Evolutionary conservation across 2,888 invertebrate genomes (phyloP), one percentile per base, ranked within the genome.

Genomic region (Athetis lepigone): DNA sequence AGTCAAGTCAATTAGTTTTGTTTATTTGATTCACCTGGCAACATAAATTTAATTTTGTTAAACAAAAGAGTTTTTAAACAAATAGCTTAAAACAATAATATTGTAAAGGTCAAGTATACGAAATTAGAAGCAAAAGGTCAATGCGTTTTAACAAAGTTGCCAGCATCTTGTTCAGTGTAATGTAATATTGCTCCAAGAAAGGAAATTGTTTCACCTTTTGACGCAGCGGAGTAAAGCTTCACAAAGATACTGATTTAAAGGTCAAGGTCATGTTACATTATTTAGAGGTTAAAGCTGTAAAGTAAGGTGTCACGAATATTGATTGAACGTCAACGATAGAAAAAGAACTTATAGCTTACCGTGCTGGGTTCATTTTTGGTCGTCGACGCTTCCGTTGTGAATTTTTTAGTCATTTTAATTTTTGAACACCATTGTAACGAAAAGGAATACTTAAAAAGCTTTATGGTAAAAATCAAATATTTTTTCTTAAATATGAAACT

Each of bases 121-220:
- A 45, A 54, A 51, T 47, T 56, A 21, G 9, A 43, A 60, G 5
- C 1, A 9, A 74, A 70, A 70, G 56, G 49, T 70, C 71, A 71
- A 36, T 37, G 49, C 46, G 42, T 71, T 70, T 67, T 45, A 43
- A 40, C 43, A 66, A 59, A 55, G 36, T 70, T 40, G 37, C 13
- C 27, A 43, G 46, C 49, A 59, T 52, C 43, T 52, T 61, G 60
- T 55, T 70, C 56, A 62, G 18, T 54, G 67, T 67, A 70, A 59
- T 60, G 39, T 62, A 62, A 67, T 75, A 75, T 57, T 45, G 57
- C 9, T 37, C 8, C 21, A 37, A 45, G 6, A 68, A 64, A 71
- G 63, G 57, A 75, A 75, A 75, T 64, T 75, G 66, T 71, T 71
- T 63, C 57, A 68, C 59, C 59, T 75, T 70, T 63, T 68, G 71